Evolutionary conservation across 2,113 vertebrate genomes (phyloP), one percentile per base, ranked within the genome.

Genomic region (Spea bombifrons): DNA sequence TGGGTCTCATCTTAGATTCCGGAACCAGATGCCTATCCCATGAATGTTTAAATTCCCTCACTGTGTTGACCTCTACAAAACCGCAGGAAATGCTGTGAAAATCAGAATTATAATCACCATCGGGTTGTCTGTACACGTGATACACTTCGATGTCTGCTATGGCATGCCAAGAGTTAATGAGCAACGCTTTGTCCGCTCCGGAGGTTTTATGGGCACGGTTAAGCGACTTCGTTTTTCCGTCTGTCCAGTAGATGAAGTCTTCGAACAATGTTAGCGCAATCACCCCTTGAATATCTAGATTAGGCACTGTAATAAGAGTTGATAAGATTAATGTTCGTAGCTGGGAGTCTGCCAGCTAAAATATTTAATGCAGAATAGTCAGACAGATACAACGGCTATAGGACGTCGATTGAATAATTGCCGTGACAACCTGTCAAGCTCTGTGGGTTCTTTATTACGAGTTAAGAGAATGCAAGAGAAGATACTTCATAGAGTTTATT

Each of bases 201-300:
- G 93, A 96, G 75, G 95, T 98, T 92, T 99, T 99, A 90, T 98
- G 97, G 81, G 92, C 96, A 81, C 97, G 95, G 76, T 91, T 95
- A 49, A 99, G 92, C 5, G 97, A 98, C 86, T 98, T 99, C 85
- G 96, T 96, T 93, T 99, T 98, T 79, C 96, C 96, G 0, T 99
- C 97, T 47, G 95, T 98, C 97, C 97, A 99, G 85, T 99, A 99
- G 86, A 99, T 88, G 89, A 97, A 97, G 91, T 99, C 97, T 87
- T 99, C 97, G 88, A 99, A 99, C 89, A 99, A 83, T 4, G 96
- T 96, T 86, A 99, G 91, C 2, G 96, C 95, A 89, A 98, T 97
- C 86, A 99, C 96, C 71, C 95, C 95, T 78, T 95, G 94, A 88
- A 98, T 95, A 86, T 97, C 95, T 85, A 96, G 94, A 77, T 95